Percentiles rank a stretch among this genome's conserved stretches.
Evolutionary conservation across 2,888 invertebrate genomes (phyloP).

Genomic region (Thyatira batis): DNA sequence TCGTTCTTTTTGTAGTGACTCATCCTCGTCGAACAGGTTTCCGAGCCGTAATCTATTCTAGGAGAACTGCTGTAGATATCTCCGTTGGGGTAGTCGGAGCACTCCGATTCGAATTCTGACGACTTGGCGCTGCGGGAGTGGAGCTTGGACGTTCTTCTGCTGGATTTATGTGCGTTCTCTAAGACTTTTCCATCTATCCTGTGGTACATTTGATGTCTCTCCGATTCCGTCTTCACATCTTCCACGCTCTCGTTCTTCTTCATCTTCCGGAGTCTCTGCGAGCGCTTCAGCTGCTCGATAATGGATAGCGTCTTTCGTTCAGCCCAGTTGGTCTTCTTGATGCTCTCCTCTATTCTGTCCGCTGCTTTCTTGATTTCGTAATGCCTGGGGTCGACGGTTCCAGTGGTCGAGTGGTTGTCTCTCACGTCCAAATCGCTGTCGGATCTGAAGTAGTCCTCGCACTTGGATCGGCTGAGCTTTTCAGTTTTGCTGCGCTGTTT

Average conservation of each 20-base stretch:
- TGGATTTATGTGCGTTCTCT: slow-evolving; percentile 81
- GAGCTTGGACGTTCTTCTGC: slow-evolving; percentile 68
- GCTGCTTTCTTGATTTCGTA: slow-evolving; percentile 68
- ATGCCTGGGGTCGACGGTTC: slow-evolving; percentile 48
- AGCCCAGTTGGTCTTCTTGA: slow-evolving; percentile 78
- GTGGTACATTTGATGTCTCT: slow-evolving; percentile 70
- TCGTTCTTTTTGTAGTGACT: slow-evolving; percentile 72
- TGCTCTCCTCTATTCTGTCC: slow-evolving; percentile 72
- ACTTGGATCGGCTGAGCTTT: slow-evolving; percentile 56
- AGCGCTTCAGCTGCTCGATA: slow-evolving; percentile 73
- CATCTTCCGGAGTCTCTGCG: slow-evolving; percentile 67
- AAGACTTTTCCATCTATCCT: slow-evolving; percentile 78
- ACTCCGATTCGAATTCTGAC: slow-evolving; percentile 90
- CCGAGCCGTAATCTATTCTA: slow-evolving; percentile 82
- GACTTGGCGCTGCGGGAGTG: slow-evolving; percentile 86
- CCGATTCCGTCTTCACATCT: slow-evolving; percentile 74
- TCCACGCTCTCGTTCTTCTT: slow-evolving; percentile 73
- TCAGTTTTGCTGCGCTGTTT: slow-evolving; percentile 78
- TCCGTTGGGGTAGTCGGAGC: slow-evolving; percentile 77
- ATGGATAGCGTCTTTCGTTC: slow-evolving; percentile 74
- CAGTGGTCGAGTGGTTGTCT: slow-evolving; percentile 44
- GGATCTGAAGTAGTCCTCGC: slow-evolving; percentile 70
- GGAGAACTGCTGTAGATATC: slow-evolving; percentile 70
- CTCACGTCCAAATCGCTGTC: slow-evolving; percentile 66
- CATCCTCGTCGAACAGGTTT: slow-evolving; percentile 71